phyloP scores from a whole-genome alignment of 2,888 invertebrate species.

The Xanthorhoe spadicearia region DNA sequence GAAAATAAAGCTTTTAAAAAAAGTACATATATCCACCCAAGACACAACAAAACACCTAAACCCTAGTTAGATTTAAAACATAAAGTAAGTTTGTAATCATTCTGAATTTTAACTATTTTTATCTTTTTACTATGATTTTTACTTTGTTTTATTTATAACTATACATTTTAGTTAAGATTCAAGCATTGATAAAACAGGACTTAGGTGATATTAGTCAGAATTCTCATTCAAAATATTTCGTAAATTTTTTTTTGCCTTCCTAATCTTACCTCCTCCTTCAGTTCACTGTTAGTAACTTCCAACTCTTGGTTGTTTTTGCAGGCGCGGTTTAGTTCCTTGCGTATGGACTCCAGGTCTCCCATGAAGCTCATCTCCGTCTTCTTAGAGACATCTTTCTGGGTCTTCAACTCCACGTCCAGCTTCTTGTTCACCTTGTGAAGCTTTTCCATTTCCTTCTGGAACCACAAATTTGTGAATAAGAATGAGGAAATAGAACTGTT shows the following conservation, averaged over 20 bases:
- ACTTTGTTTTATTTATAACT: not conserved
- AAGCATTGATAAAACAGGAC: not conserved
- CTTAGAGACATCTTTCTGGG: constrained; percentile 74
- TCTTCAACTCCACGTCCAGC: constrained; percentile 77
- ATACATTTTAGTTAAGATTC: not conserved
- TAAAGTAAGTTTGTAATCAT: not conserved
- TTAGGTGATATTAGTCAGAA: not conserved
- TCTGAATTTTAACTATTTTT: not conserved
- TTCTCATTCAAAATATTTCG: not conserved
- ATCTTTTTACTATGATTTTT: not conserved
- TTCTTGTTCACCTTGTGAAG: constrained; percentile 70
- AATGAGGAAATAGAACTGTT: not conserved
- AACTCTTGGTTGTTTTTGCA: constrained; percentile 86
- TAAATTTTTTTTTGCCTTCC: not conserved
- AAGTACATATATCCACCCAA: not conserved
- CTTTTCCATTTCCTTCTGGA: constrained; percentile 71
- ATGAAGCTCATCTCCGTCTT: constrained; percentile 75
- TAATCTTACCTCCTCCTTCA: constrained; percentile 86
- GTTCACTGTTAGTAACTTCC: constrained; percentile 88
- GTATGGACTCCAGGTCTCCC: constrained; percentile 79
- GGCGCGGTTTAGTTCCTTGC: constrained; percentile 80
- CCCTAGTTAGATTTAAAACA: not conserved
- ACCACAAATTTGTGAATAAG: constrained; percentile 29
- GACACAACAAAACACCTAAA: constrained; percentile 1
- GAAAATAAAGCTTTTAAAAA: not conserved